Base-by-base conservation (phyloP, 2,797 vertebrate genomes). In the Gouania willdenowi region DNA sequence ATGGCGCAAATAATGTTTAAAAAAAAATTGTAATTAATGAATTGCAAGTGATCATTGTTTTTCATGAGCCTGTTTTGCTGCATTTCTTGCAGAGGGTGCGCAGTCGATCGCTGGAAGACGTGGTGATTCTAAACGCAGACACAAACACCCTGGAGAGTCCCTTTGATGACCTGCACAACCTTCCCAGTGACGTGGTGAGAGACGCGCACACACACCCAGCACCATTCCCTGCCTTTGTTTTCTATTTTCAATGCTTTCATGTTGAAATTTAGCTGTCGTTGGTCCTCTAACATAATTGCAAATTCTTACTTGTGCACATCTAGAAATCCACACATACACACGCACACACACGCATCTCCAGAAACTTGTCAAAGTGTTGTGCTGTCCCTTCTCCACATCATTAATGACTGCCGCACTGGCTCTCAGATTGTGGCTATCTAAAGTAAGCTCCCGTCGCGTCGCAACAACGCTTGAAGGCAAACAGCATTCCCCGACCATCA, bases 181-280 rank as follows among this genome's bases (percentile, higher is more conserved):
- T 99, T 13, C 97, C 97, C n/a, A 74, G 89, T 71, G 97, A 98
- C 13, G 94, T 98, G 92, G 97, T 99, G 78, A 93, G 93, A 49
- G 21, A 16, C 17, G 33, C 37, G 45, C 31, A 26, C 16, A 23
- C 23, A 49, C 26, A 36, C 46, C 47, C 23, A 39, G 31, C 13
- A 49, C 62, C 1, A 7, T 39, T 20, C 19, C 3, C 19, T 14
- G 14, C n/a, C n/a, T 14, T 20, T 6, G 20, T 6, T 20, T 20
- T 20, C 18, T 19, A 5, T 53, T 58, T 35, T 28, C 25, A n/a
- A n/a, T 22, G 29, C 22, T 46, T 34, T 45, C 30, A 21, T 13
- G n/a, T 26, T 1, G 3, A 39, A n/a, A n/a, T n/a, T n/a, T n/a
- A n/a, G 13, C 14, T 14, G 12, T 14, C 11, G 51, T n/a, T 34